Base-by-base conservation (phyloP, 2,113 vertebrate genomes). In the Syrmaticus mikado region DNA sequence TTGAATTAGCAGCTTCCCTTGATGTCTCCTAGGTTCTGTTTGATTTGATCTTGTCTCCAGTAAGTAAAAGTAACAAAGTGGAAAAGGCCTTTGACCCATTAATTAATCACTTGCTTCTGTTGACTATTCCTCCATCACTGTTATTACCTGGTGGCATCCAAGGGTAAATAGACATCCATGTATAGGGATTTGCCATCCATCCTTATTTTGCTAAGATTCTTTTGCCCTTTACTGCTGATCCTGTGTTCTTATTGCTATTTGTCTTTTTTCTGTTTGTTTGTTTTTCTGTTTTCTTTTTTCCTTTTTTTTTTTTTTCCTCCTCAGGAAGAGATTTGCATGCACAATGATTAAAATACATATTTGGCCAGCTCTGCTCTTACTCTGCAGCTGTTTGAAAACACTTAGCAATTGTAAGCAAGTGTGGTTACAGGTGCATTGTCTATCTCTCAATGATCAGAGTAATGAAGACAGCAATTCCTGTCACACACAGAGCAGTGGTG, bases 61-160 rank as follows among this genome's bases (percentile, higher is more conserved):
- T 94, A 95, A 91, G 96, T 75, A 88, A 83, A 91, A 85, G 15
- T 58, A 95, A 55, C 1, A 1, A 90, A 79, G 80, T 90, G 66
- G 66, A 94, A 91, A 86, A 60, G 79, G 25, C 82, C 83, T 87
- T 93, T 93, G 83, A 95, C 90, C 77, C 32, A 13, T 40, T 94
- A 94, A 94, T 96, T 94, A 95, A 95, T 90, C 70, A 88, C 70
- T 90, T 79, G 66, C 27, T 79, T 78, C 57, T 90, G 57, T 82
- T 91, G 87, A 92, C 85, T 86, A 52, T 88, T 75, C 66, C 41
- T 92, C 77, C 0, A 0, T 91, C 83, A 76, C 46, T 66, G 94
- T 62, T 94, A 73, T 84, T 95, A 95, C 73, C 70, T 79, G 25
- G 50, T 68, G 94, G 43, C 62, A 50, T 90, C 58, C 1, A 3